phyloP scores from a whole-genome alignment of 2,888 invertebrate genomes.

The Scaptomyza flava region DNA sequence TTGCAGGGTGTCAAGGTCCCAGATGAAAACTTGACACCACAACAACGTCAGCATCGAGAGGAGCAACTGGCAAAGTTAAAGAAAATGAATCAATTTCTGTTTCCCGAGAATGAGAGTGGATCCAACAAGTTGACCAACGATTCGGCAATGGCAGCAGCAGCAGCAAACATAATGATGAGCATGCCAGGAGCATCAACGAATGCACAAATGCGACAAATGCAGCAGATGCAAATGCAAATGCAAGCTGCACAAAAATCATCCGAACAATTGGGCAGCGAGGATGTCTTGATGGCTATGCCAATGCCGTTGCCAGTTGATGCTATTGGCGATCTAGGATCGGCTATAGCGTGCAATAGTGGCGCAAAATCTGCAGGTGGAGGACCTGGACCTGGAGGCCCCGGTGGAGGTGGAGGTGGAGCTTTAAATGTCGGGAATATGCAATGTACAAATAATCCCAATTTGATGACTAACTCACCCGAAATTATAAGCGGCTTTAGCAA shows the following conservation, averaged over 20 bases:
- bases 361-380: background rate
- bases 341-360: slow-evolving; percentile 49
- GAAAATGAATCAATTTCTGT: slow-evolving; percentile 96
- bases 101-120: slow-evolving; percentile 89
- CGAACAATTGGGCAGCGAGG: slow-evolving; percentile 75
- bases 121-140: slow-evolving; percentile 49
- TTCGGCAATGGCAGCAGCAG: slow-evolving; percentile 28
- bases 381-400: slow-evolving; percentile 1
- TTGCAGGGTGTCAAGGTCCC: slow-evolving; percentile 94
- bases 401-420: slow-evolving; percentile 34
- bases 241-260: slow-evolving; percentile 48
- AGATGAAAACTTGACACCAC: slow-evolving; percentile 97
- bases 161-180: slow-evolving; percentile 57
- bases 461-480: slow-evolving; percentile 62
- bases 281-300: slow-evolving; percentile 51
- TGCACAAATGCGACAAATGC: slow-evolving; percentile 60
- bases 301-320: slow-evolving; percentile 53
- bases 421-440: slow-evolving; percentile 39
- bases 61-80: slow-evolving; percentile 94
- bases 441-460: slow-evolving; percentile 40
- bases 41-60: slow-evolving; percentile 96
- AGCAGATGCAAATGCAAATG: slow-evolving; percentile 42
- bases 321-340: slow-evolving; percentile 58
- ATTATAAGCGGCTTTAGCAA: slow-evolving; percentile 54
- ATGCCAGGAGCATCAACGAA: slow-evolving; percentile 48